A percentile compares a stretch with the other conserved stretches of the same genome.
These are phyloP conservation scores for Perithous albicinctus DNA, from an alignment of 2,888 invertebrate species.

Conservation along the genomic window DNA sequence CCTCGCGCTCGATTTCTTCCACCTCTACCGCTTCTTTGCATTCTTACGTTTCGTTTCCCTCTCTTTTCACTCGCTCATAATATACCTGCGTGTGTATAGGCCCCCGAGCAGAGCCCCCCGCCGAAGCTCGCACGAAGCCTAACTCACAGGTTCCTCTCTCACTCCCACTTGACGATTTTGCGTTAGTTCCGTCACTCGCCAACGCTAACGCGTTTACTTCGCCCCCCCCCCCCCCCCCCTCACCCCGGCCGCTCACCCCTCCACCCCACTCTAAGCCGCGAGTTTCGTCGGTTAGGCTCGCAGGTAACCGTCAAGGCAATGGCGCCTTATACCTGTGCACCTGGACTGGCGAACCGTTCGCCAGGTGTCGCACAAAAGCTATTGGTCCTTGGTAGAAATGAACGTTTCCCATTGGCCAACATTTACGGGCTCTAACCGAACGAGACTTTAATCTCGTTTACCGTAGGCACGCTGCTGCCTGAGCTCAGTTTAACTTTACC, in stretches of 20 bases:
- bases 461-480: conserved; percentile 78
- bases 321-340: conserved; percentile 78
- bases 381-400: conserved; percentile 67
- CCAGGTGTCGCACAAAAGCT: conserved; percentile 72
- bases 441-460: conserved; percentile 82
- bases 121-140: conserved; percentile 31
- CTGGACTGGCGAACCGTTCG: conserved; percentile 75
- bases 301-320: conserved; percentile 78
- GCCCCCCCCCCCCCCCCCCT: no score
- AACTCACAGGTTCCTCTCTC: conserved; percentile 27
- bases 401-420: conserved; percentile 24
- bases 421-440: conserved; percentile 57
- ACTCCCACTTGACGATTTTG: conserved; percentile 44
- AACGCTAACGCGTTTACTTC: not conserved
- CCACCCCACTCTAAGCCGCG: conserved; percentile 10
- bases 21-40: conserved; percentile 40
- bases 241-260: no score
- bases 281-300: conserved; percentile 45
- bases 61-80: conserved; percentile 29
- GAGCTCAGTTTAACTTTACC: conserved; percentile 82
- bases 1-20: conserved; percentile 42
- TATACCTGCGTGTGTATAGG: conserved; percentile 9
- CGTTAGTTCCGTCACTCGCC: conserved; percentile 9
- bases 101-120: conserved; percentile 10
- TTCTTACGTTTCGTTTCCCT: conserved; percentile 36